Conservation (phyloP, 2,113 vertebrate species). For the Corythornis cristatus region DNA sequence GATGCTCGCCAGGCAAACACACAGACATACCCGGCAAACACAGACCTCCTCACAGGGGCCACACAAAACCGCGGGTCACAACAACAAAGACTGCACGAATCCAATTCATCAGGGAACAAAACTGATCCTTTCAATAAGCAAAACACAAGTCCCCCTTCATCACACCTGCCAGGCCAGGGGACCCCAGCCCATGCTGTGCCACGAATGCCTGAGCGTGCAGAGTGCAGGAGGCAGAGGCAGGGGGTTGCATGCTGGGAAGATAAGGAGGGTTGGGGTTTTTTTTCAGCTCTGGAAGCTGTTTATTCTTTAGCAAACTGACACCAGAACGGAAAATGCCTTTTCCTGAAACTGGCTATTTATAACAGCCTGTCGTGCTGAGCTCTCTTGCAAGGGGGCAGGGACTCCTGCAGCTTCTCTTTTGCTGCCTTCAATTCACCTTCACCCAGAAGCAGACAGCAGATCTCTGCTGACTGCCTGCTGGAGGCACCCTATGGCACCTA, state of each 20-base stretch:
- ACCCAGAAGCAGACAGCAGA: not conserved
- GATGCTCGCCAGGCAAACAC: too few species aligned
- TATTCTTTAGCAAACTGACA: slow-evolving; percentile 32
- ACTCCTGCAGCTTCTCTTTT: not conserved
- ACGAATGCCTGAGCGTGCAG: not conserved
- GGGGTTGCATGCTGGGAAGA: not conserved
- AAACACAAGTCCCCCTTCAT: too few species aligned
- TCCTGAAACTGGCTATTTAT: slow-evolving; percentile 70
- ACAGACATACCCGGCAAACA: too few species aligned
- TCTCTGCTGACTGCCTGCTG: slow-evolving; percentile 3
- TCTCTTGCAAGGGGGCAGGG: not conserved
- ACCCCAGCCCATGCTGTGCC: not conserved
- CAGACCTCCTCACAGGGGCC: too few species aligned
- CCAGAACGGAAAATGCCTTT: slow-evolving; percentile 64
- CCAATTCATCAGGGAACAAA: too few species aligned
- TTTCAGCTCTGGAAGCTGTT: slow-evolving; percentile 38
- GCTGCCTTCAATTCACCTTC: slow-evolving; percentile 7
- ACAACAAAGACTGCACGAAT: too few species aligned
- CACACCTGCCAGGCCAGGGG: not conserved
- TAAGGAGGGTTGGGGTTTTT: not conserved
- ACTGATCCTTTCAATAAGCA: too few species aligned
- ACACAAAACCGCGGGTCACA: too few species aligned
- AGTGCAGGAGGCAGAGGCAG: not conserved
- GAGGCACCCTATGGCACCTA: not conserved
- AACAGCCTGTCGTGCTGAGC: not conserved